These are phyloP conservation scores for Echinops telfairi DNA, from an alignment of 2,113 vertebrate genomes.

Conservation along the genomic window DNA sequence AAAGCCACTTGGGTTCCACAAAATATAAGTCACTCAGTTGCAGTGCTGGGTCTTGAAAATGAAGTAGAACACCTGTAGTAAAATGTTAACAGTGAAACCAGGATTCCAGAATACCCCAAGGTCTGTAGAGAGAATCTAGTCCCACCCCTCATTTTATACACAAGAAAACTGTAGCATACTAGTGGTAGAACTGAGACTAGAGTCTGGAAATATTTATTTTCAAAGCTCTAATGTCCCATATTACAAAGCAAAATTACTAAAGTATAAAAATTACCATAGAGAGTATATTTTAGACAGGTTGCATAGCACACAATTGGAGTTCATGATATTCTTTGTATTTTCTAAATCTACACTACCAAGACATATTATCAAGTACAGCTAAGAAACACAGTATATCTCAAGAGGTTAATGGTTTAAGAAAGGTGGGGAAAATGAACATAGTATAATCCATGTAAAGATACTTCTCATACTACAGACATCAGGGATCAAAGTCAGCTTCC, in stretches of 20 bases:
- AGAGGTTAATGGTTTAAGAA: slow-evolving; percentile 1
- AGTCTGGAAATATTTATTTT: neutral
- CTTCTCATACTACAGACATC: neutral
- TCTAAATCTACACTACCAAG: neutral
- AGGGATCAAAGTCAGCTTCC: neutral
- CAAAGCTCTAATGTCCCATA: neutral
- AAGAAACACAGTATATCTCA: neutral
- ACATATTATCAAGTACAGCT: slow-evolving; percentile 37
- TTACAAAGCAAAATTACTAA: neutral
- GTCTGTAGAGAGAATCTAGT: neutral
- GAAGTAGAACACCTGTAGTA: slow-evolving; percentile 93
- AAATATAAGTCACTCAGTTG: slow-evolving; percentile 96
- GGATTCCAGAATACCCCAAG: neutral
- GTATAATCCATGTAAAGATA: neutral
- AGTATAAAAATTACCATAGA: neutral
- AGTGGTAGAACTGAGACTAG: neutral
- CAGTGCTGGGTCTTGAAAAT: slow-evolving; percentile 97
- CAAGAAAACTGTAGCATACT: neutral
- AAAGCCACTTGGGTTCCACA: slow-evolving; percentile 97
- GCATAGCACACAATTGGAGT: slow-evolving; percentile 11
- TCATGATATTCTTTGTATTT: neutral
- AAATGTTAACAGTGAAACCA: slow-evolving; percentile 43
- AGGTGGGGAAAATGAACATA: neutral
- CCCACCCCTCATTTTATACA: neutral
- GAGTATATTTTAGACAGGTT: neutral